phyloP scores from a whole-genome alignment of 2,797 vertebrate genomes.

The Protosalanx chinensis region DNA sequence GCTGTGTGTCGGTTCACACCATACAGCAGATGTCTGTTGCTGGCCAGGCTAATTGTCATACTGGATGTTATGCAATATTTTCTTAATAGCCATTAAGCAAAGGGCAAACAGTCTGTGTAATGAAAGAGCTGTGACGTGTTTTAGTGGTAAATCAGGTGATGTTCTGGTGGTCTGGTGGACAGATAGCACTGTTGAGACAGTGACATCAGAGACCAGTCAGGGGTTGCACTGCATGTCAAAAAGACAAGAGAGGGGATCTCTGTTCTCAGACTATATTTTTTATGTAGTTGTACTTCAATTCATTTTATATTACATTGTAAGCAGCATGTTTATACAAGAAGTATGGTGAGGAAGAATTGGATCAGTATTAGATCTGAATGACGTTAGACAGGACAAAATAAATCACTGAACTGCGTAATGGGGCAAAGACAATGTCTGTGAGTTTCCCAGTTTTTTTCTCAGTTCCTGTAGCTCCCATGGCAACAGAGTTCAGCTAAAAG shows the following conservation, averaged over 20 bases:
- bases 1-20: conserved; percentile 19
- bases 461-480: conserved; percentile 68
- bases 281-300: no score
- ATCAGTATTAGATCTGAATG: neutral
- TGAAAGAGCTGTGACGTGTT: conserved; percentile 20
- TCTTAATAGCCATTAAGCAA: conserved; percentile 58
- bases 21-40: conserved; percentile 34
- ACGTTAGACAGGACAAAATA: neutral
- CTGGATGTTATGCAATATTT: conserved; percentile 51
- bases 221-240: no score
- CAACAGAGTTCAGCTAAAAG: conserved; percentile 66
- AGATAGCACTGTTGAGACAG: neutral
- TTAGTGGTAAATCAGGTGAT: conserved; percentile 19
- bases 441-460: conserved; percentile 44
- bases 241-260: no score
- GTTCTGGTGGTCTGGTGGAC: conserved; percentile 4
- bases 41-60: conserved; percentile 55
- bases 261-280: neutral
- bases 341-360: neutral
- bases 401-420: neutral
- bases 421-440: conserved; percentile 16
- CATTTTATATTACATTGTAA: neutral
- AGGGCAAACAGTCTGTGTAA: conserved; percentile 45
- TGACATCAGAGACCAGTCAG: no score
- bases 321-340: neutral